Evolutionary conservation across 2,113 vertebrate species (phyloP).

Genomic region (Planiliza haematocheilus): DNA sequence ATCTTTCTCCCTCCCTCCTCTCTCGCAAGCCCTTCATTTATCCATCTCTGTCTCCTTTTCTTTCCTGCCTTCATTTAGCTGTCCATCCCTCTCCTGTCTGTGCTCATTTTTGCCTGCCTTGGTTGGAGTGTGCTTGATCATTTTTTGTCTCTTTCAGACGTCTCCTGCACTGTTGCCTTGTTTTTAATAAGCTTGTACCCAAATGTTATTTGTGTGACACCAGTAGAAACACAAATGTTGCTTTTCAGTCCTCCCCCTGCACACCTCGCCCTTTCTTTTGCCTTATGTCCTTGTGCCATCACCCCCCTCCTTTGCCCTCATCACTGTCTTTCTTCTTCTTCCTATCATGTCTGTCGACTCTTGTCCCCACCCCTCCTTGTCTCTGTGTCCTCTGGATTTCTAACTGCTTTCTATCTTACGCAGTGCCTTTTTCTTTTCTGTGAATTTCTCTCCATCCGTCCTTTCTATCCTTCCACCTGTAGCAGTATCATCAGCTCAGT

Average conservation of each 20-base stretch:
- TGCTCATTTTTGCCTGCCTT: slow-evolving; percentile 15
- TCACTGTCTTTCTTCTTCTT: not conserved
- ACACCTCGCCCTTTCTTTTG: not conserved
- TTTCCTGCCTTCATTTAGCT: slow-evolving; percentile 27
- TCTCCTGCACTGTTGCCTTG: slow-evolving; percentile 19
- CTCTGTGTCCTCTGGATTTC: slow-evolving; percentile 1
- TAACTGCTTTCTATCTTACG: slow-evolving; percentile 14
- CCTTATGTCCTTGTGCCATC: not conserved
- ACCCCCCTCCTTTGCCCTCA: not conserved
- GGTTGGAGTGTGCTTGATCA: slow-evolving; percentile 44
- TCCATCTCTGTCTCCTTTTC: slow-evolving; percentile 27
- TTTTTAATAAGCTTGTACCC: slow-evolving; percentile 33
- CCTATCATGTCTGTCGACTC: not conserved
- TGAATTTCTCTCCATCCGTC: not conserved
- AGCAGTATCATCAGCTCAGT: slow-evolving; percentile 83
- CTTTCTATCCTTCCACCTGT: slow-evolving; percentile 78
- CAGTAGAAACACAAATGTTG: slow-evolving; percentile 3
- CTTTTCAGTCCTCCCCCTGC: slow-evolving; percentile 9
- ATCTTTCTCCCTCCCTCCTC: slow-evolving; percentile 13
- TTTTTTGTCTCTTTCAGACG: slow-evolving; percentile 2
- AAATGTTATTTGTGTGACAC: slow-evolving; percentile 5
- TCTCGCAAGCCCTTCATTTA: slow-evolving; percentile 19
- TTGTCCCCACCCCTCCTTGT: not conserved
- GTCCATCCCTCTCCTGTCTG: slow-evolving; percentile 2
- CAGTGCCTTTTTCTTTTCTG: not conserved